These are phyloP conservation scores for Zosterops borbonicus DNA, from an alignment of 2,113 vertebrate genomes.

Conservation along the genomic window DNA sequence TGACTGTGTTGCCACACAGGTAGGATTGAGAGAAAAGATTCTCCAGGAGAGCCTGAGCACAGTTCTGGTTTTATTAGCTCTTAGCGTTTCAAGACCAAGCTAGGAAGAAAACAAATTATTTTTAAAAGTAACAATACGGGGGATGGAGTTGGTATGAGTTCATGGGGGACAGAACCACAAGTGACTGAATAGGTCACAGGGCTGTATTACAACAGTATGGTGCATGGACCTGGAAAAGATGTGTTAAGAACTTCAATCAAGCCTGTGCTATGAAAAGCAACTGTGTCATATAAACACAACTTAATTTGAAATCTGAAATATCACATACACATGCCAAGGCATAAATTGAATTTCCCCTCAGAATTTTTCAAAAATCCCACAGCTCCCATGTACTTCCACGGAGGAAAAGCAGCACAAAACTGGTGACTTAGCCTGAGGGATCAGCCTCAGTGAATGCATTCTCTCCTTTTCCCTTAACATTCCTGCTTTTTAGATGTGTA, in stretches of 20 bases:
- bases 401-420: not conserved
- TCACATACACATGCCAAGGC: not conserved
- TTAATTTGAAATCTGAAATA: constrained; percentile 5
- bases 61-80: not conserved
- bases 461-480: not conserved
- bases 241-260: not conserved
- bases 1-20: not conserved
- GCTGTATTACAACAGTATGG: not conserved
- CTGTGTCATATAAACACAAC: not conserved
- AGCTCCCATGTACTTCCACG: not conserved
- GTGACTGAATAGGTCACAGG: not conserved
- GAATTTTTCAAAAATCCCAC: not conserved
- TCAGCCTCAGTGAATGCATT: not conserved
- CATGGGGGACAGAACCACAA: fast-evolving
- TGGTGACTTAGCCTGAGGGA: not conserved
- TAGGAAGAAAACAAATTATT: not conserved
- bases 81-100: not conserved
- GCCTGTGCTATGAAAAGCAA: not conserved
- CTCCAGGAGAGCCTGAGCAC: not conserved
- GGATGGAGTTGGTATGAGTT: not conserved
- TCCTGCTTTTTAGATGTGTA: not conserved
- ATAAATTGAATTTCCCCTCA: not conserved
- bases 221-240: not conserved
- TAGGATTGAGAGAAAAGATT: not conserved
- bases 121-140: not conserved